Evolutionary conservation across 1,140 invertebrate genomes (phyloP).

Genomic region (Copidosoma floridanum): DNA sequence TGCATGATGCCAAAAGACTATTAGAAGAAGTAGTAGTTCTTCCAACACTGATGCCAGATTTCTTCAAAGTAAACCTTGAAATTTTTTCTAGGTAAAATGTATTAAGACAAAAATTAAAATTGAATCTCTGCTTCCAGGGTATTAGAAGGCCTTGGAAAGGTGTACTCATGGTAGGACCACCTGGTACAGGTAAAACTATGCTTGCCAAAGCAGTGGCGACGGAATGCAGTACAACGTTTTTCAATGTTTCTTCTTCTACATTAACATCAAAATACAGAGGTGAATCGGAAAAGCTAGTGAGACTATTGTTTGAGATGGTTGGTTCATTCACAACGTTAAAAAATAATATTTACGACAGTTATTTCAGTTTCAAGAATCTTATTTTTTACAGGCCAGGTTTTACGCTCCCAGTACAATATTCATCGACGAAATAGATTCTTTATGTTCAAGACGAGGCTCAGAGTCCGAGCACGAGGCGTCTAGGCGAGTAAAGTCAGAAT

Average conservation of each 20-base stretch:
- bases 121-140: conserved; percentile 60
- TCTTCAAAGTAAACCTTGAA: conserved; percentile 76
- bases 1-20: conserved; percentile 90
- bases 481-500: conserved; percentile 94
- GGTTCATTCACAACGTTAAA: too few species aligned
- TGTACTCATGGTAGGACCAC: conserved; percentile 95
- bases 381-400: conserved; percentile 77
- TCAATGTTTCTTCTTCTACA: conserved; percentile 97
- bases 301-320: conserved; percentile 97
- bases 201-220: conserved; percentile 98
- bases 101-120: neutral
- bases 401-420: conserved; percentile 99
- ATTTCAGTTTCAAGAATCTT: conserved; percentile 1
- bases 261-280: conserved; percentile 98
- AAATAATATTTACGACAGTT: conserved; percentile 1
- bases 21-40: conserved; percentile 97
- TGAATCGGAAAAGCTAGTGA: conserved; percentile 97
- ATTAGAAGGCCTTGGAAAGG: conserved; percentile 93
- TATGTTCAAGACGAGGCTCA: conserved; percentile 93
- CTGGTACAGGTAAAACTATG: conserved; percentile 99
- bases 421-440: conserved; percentile 99
- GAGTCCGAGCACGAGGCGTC: conserved; percentile 98
- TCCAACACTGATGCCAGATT: conserved; percentile 98
- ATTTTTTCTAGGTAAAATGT: conserved; percentile 7
- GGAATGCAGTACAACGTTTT: conserved; percentile 98